Evolutionary conservation across 2,888 invertebrate species (phyloP).

Genomic region (Leucania comma): DNA sequence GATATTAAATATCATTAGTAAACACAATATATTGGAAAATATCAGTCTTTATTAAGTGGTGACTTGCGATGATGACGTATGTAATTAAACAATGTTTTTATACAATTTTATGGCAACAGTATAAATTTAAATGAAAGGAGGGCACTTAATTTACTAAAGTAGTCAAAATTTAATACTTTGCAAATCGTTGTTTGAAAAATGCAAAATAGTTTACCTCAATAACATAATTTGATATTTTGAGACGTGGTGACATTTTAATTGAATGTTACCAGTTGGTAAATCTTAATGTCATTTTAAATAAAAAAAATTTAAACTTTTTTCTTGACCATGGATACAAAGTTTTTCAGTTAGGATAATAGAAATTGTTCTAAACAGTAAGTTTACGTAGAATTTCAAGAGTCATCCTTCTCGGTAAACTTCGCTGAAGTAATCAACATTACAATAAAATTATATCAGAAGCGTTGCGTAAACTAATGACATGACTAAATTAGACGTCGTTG

Average conservation of each 20-base stretch:
- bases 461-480: no score
- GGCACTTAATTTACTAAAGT: background rate
- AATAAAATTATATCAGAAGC: no score
- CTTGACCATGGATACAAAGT: no score
- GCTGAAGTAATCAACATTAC: no score
- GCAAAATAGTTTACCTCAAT: constrained; percentile 91
- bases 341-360: no score
- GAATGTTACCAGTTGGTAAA: constrained; percentile 61
- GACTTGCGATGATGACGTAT: constrained; percentile 76
- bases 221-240: constrained; percentile 93
- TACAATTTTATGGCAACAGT: background rate
- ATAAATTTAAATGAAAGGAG: constrained; percentile 12
- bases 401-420: no score
- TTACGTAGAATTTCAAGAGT: no score
- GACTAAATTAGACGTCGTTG: no score
- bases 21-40: constrained; percentile 5
- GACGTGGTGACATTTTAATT: constrained; percentile 93
- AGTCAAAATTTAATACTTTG: background rate
- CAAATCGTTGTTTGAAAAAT: constrained; percentile 49
- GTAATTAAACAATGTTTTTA: constrained; percentile 60
- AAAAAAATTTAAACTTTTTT: background rate
- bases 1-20: background rate
- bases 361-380: no score
- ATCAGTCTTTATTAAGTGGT: constrained; percentile 26
- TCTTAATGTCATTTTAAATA: constrained; percentile 1